Evolutionary conservation across 2,113 vertebrate genomes (phyloP).

Genomic region (Aspidoscelis tigris): DNA sequence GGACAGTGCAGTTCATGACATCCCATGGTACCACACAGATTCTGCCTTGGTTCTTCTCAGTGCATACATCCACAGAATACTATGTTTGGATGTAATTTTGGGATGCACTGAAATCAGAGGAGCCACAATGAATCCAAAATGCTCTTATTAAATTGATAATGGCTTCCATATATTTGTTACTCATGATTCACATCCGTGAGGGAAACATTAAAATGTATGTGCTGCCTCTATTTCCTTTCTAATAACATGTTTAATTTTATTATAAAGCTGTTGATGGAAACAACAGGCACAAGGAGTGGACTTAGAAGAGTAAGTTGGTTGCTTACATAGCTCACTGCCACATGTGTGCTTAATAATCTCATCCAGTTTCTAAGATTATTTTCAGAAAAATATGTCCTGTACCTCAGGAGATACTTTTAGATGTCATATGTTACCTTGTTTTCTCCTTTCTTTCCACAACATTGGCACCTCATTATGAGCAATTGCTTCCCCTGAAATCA

Average conservation of each 20-base stretch:
- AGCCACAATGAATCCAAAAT: not conserved
- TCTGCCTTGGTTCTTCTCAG: not conserved
- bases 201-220: not conserved
- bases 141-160: not conserved
- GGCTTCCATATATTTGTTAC: not conserved
- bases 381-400: conserved; percentile 14
- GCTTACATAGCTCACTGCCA: not conserved
- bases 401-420: conserved; percentile 21
- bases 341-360: not conserved
- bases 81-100: not conserved
- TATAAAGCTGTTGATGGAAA: not conserved
- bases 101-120: not conserved
- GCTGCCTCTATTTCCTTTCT: not conserved
- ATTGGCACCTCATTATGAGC: conserved; percentile 19
- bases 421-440: conserved; percentile 41
- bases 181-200: not conserved
- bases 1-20: too few relatives aligned
- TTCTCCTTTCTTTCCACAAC: conserved; percentile 15
- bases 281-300: not conserved
- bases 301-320: conserved; percentile 4
- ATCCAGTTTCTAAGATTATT: conserved; percentile 25
- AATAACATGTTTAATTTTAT: not conserved
- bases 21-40: too few relatives aligned
- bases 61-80: not conserved
- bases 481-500: conserved; percentile 9